phyloP scores from a whole-genome alignment of 1,140 invertebrate species.

The Drosophila arawakana region DNA sequence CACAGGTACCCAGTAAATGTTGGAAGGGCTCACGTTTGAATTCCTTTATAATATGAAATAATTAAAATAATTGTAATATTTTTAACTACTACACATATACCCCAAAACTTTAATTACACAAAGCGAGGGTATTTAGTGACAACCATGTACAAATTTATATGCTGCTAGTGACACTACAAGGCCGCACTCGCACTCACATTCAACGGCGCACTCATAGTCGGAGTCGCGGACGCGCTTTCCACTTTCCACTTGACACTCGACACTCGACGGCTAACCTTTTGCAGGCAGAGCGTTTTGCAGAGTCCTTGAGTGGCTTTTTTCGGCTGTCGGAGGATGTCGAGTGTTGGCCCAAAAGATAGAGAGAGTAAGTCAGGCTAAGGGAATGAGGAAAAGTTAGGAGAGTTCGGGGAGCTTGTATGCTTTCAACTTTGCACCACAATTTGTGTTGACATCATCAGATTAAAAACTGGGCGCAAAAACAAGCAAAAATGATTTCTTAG shows the following conservation, averaged over 20 bases:
- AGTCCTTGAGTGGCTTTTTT: conserved; percentile 75
- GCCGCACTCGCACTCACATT: conserved; percentile 27
- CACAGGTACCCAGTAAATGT: neutral
- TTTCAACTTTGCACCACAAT: conserved; percentile 67
- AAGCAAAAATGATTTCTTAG: conserved; percentile 76
- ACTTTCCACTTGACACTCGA: conserved; percentile 64
- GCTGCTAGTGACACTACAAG: conserved; percentile 78
- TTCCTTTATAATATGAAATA: neutral
- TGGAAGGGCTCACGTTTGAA: neutral
- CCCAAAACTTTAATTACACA: neutral
- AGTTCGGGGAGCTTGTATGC: neutral
- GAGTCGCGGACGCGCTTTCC: conserved; percentile 52
- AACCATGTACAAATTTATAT: conserved; percentile 59
- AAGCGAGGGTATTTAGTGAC: conserved; percentile 26
- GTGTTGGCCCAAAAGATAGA: too few relatives aligned
- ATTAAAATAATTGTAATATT: too few relatives aligned
- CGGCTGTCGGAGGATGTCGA: conserved; percentile 23
- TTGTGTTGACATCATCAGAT: conserved; percentile 83
- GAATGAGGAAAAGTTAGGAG: neutral
- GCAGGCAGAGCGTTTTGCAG: conserved; percentile 71
- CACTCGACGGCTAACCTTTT: conserved; percentile 77
- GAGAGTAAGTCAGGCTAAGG: neutral
- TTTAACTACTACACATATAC: neutral
- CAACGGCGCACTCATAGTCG: conserved; percentile 31
- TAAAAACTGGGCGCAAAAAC: conserved; percentile 77